phyloP scores from a whole-genome alignment of 2,113 vertebrate species.

The Myrmophylax atrothorax region DNA sequence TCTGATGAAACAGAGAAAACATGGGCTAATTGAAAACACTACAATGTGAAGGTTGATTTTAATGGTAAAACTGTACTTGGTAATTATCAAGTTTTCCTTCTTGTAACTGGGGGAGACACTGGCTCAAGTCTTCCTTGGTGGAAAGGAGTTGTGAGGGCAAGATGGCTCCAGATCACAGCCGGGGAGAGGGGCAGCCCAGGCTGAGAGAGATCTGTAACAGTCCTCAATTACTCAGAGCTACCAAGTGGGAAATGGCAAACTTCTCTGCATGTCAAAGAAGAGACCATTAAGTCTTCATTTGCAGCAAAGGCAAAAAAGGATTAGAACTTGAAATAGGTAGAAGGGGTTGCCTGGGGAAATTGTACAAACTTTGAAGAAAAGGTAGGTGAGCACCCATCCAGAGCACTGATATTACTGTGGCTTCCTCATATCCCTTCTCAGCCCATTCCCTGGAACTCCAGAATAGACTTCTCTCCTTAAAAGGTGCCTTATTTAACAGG shows the following conservation, averaged over 20 bases:
- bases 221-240: background rate
- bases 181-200: background rate
- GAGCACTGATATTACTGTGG: background rate
- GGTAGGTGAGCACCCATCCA: background rate
- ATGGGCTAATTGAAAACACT: background rate
- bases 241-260: background rate
- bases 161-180: background rate
- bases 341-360: background rate
- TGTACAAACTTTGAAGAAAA: background rate
- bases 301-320: background rate
- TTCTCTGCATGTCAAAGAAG: background rate
- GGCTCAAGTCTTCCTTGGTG: background rate
- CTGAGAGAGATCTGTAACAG: background rate
- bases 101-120: background rate
- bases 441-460: background rate
- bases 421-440: background rate
- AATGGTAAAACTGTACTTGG: rapidly evolving
- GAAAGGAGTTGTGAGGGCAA: background rate
- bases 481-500: background rate
- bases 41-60: background rate
- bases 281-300: background rate
- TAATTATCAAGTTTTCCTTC: background rate
- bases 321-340: background rate
- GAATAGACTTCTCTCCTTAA: background rate
- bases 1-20: background rate